phyloP scores from a whole-genome alignment of 2,888 invertebrate genomes.

The Elmis aenea region DNA sequence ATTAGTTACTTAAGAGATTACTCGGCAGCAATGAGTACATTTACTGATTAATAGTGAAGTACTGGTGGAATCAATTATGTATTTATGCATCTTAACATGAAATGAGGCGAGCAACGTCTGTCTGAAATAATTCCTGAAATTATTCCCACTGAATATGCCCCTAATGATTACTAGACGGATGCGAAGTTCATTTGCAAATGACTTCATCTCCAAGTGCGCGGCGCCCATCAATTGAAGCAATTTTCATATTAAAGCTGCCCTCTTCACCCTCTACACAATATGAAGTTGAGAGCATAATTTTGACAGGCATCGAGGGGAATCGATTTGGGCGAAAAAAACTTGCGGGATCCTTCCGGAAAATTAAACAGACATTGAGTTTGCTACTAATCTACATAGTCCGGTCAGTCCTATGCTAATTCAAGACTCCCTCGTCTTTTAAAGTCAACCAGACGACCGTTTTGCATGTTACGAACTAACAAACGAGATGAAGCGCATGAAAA shows the following conservation, averaged over 20 bases:
- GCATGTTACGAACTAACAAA: conserved; percentile 16
- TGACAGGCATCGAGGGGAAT: conserved; percentile 38
- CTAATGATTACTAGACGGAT: conserved; percentile 45
- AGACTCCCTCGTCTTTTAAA: conserved; percentile 23
- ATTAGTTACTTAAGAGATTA: too few relatives aligned
- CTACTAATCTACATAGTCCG: conserved; percentile 34
- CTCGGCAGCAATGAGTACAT: too few relatives aligned
- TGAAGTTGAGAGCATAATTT: conserved; percentile 43
- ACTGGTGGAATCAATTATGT: conserved; percentile 39
- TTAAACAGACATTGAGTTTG: conserved; percentile 35
- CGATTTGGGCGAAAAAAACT: conserved; percentile 27
- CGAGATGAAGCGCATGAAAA: too few relatives aligned
- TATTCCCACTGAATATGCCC: conserved; percentile 47
- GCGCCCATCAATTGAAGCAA: conserved; percentile 44
- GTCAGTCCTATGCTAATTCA: conserved; percentile 34
- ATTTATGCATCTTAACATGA: conserved; percentile 35
- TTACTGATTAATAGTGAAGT: conserved; percentile 41
- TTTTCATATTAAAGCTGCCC: conserved; percentile 46
- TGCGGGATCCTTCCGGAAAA: conserved; percentile 38
- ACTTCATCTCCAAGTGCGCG: conserved; percentile 40
- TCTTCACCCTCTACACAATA: conserved; percentile 36
- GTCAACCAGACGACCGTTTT: conserved; percentile 25
- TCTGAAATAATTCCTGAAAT: conserved; percentile 43
- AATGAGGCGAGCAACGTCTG: conserved; percentile 23
- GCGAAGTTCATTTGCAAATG: conserved; percentile 49